Conservation (phyloP, 2,113 vertebrate genomes). For the Abramis brama region DNA sequence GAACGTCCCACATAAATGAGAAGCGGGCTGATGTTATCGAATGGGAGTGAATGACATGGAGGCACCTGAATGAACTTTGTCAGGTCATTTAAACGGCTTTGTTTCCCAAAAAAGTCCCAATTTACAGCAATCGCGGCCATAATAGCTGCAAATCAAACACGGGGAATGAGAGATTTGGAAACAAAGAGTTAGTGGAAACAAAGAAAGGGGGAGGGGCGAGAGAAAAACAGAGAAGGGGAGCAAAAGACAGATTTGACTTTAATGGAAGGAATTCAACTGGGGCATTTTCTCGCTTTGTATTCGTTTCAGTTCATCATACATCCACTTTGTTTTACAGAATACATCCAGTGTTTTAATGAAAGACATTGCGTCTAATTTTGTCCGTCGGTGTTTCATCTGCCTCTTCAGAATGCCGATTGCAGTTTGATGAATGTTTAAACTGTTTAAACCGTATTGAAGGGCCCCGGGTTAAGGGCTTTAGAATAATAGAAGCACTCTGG, state of each 20-base stretch:
- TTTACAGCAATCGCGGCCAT: conserved; percentile 30
- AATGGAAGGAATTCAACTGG: background rate
- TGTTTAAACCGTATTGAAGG: conserved; percentile 22
- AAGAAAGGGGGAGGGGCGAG: conserved; percentile 45
- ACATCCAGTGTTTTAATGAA: conserved; percentile 24
- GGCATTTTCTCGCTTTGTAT: conserved; percentile 32
- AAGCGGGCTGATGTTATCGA: conserved; percentile 29
- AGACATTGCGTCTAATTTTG: conserved; percentile 9
- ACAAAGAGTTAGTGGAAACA: conserved; percentile 2
- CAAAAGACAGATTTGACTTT: conserved; percentile 61
- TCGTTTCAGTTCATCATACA: conserved; percentile 19
- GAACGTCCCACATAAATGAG: conserved; percentile 12
- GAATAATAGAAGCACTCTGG: conserved; percentile 25
- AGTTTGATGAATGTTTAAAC: conserved; percentile 34
- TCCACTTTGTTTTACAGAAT: conserved; percentile 27
- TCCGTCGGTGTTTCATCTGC: conserved; percentile 1
- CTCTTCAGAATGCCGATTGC: conserved; percentile 23
- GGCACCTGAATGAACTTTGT: conserved; percentile 31
- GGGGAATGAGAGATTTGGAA: conserved; percentile 13
- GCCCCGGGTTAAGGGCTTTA: conserved; percentile 8
- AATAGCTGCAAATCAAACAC: conserved; percentile 24
- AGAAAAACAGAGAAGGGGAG: conserved; percentile 36
- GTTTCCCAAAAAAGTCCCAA: conserved; percentile 43
- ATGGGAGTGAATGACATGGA: conserved; percentile 24
- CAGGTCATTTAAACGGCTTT: conserved; percentile 39